phyloP scores from a whole-genome alignment of 35 echinoderm and acorn worm species.

The Hemicentrotus pulcherrimus region DNA sequence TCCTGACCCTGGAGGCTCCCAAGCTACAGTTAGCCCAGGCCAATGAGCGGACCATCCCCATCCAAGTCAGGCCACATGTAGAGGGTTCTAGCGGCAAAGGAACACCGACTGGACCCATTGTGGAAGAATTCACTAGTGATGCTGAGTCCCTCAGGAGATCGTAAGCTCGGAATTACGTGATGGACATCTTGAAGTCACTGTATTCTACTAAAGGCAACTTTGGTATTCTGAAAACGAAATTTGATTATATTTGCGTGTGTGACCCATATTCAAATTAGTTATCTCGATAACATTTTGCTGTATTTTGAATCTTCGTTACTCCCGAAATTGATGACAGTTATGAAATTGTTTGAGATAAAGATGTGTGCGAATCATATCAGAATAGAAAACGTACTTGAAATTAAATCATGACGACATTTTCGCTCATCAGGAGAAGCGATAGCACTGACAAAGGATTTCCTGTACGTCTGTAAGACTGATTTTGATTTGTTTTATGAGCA shows the following conservation, averaged over 20 bases:
- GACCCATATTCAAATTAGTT: not conserved
- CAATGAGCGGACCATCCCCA: constrained; percentile 50
- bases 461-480: too few species aligned
- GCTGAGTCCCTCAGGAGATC: constrained; percentile 55
- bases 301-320: not conserved
- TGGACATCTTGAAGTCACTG: not conserved
- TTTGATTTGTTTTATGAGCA: too few species aligned
- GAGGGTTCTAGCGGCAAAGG: constrained; percentile 41
- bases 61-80: constrained; percentile 34
- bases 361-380: too few species aligned
- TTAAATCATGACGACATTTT: not conserved
- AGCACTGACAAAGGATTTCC: not conserved
- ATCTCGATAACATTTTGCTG: not conserved
- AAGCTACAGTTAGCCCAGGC: constrained; percentile 15
- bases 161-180: constrained; percentile 3
- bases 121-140: constrained; percentile 57
- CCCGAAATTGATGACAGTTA: not conserved
- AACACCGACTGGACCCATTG: constrained; percentile 33
- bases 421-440: not conserved
- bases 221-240: not conserved
- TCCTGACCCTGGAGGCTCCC: constrained; percentile 88
- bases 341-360: not conserved
- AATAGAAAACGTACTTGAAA: too few species aligned
- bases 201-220: not conserved
- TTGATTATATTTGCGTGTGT: not conserved